phyloP scores from a whole-genome alignment of 2,797 vertebrate species.

The Poeciliopsis infans region DNA sequence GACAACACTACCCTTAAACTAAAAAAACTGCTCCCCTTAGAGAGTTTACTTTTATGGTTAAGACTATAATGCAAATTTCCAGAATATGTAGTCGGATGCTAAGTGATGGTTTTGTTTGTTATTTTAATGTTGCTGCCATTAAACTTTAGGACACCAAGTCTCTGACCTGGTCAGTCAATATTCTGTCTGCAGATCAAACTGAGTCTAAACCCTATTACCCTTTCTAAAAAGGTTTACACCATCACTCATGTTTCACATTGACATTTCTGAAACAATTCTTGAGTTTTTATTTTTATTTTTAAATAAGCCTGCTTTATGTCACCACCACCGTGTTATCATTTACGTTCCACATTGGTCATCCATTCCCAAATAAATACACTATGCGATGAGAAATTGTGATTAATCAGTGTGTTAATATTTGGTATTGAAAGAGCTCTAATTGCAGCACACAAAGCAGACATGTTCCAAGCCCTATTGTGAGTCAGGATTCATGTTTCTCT shows the following conservation, averaged over 20 bases:
- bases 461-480: slow-evolving; percentile 31
- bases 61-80: background rate
- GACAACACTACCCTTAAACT: background rate
- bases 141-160: slow-evolving; percentile 2
- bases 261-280: slow-evolving; percentile 32
- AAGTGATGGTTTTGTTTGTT: background rate
- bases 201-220: slow-evolving; percentile 28
- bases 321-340: background rate
- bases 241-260: slow-evolving; percentile 26
- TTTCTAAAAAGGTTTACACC: slow-evolving; percentile 29
- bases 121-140: slow-evolving; percentile 2
- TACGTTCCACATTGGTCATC: slow-evolving; percentile 5
- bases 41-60: background rate
- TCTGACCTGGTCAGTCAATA: slow-evolving; percentile 2
- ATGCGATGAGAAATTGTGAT: background rate
- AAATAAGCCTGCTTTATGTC: slow-evolving; percentile 18
- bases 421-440: slow-evolving; percentile 9
- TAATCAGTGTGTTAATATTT: background rate
- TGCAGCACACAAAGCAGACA: slow-evolving; percentile 8
- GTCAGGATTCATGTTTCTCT: slow-evolving; percentile 49
- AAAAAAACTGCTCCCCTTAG: background rate
- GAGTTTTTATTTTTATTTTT: background rate
- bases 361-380: slow-evolving; percentile 1
- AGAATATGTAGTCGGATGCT: background rate
- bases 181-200: slow-evolving; percentile 13